These are phyloP conservation scores for Miichthys miiuy DNA, from an alignment of 2,797 vertebrate species.

Conservation along the genomic window DNA sequence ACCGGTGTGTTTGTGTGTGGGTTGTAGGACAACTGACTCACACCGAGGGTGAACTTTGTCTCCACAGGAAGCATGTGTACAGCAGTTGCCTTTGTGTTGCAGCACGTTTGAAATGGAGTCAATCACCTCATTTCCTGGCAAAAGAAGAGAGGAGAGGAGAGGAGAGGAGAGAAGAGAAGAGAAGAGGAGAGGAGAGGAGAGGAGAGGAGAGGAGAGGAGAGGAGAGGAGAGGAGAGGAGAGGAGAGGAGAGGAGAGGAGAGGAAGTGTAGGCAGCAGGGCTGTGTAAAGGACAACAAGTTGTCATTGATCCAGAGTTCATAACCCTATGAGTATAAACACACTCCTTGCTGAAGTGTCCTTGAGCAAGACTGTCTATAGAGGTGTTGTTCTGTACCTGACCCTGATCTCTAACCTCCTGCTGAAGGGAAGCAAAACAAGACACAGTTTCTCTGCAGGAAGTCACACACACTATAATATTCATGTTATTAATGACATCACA, in stretches of 20 bases:
- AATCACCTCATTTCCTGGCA: slow-evolving; percentile 71
- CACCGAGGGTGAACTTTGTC: slow-evolving; percentile 62
- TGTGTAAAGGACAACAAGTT: slow-evolving; percentile 48
- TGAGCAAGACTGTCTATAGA: slow-evolving; percentile 40
- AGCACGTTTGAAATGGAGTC: slow-evolving; percentile 65
- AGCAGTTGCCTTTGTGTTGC: slow-evolving; percentile 70
- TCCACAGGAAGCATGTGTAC: slow-evolving; percentile 69
- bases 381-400: slow-evolving; percentile 24
- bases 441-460: slow-evolving; percentile 12
- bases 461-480: slow-evolving; percentile 4
- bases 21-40: slow-evolving; percentile 53
- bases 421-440: slow-evolving; percentile 34
- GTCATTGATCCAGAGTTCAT: slow-evolving; percentile 49
- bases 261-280: slow-evolving; percentile 54
- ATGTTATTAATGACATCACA: slow-evolving; percentile 24
- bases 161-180: slow-evolving; percentile 23
- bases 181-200: slow-evolving; percentile 21
- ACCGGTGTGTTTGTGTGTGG: slow-evolving; percentile 34
- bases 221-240: slow-evolving; percentile 25
- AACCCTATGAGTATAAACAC: slow-evolving; percentile 56
- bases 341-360: slow-evolving; percentile 66
- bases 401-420: slow-evolving; percentile 21
- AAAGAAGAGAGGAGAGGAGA: slow-evolving; percentile 46
- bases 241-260: too few species aligned
- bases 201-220: slow-evolving; percentile 9